A percentile compares a stretch with the other conserved stretches of the same genome.
Evolutionary conservation across 2,797 vertebrate genomes (phyloP).

Genomic region (Fistularia tabacaria): DNA sequence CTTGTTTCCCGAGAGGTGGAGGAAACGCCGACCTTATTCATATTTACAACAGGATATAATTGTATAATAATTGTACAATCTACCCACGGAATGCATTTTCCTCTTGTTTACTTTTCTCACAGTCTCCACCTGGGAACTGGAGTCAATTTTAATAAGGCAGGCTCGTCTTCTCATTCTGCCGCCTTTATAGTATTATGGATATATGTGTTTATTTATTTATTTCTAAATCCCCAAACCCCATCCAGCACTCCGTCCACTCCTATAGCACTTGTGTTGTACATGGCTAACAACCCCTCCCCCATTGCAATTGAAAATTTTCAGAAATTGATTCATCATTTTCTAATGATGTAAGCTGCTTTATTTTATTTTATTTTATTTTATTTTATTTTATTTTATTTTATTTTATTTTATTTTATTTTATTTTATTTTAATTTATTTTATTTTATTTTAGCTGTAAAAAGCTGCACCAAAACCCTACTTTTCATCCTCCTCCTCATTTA

Average conservation of each 20-base stretch:
- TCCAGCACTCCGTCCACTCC: not conserved
- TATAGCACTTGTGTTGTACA: not conserved
- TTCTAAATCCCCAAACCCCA: not conserved
- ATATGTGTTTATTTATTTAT: constrained; percentile 4
- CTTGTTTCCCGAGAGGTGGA: no score
- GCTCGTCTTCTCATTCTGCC: constrained; percentile 1
- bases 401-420: no score
- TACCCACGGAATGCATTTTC: not conserved
- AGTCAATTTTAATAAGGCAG: no score
- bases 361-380: no score
- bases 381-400: no score
- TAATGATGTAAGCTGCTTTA: not conserved
- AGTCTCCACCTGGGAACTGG: no score
- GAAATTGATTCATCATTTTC: not conserved
- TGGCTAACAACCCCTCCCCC: no score
- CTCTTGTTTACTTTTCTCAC: no score
- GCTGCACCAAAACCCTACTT: not conserved
- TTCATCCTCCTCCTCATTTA: not conserved
- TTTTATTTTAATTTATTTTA: no score
- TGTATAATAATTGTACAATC: not conserved
- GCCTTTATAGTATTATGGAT: not conserved
- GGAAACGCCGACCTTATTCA: not conserved
- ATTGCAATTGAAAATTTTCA: no score
- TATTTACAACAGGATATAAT: constrained; percentile 1
- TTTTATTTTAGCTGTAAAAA: not conserved